A percentile compares a stretch with the other conserved stretches of the same genome.
These are phyloP conservation scores for Saccostrea glomerata DNA, from an alignment of 1,140 invertebrate genomes.

Conservation along the genomic window DNA sequence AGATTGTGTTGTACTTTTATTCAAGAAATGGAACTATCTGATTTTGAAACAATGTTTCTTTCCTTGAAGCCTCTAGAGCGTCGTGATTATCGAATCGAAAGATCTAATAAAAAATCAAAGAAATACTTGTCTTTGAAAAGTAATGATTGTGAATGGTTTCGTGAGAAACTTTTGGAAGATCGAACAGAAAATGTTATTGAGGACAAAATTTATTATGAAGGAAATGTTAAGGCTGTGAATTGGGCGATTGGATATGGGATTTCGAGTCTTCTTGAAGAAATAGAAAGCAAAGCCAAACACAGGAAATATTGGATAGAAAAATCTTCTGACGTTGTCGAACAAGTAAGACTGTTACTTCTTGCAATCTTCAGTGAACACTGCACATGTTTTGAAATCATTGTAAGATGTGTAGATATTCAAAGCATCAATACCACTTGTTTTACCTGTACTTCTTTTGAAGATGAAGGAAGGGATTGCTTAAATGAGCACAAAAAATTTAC, in stretches of 20 bases:
- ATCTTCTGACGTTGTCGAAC: background rate
- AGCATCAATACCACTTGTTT: background rate
- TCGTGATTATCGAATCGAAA: background rate
- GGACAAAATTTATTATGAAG: background rate
- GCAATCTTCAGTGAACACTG: background rate
- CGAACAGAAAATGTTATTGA: background rate
- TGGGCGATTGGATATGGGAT: background rate
- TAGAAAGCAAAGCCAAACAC: background rate
- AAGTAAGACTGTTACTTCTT: background rate
- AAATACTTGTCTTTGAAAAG: background rate
- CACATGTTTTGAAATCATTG: background rate
- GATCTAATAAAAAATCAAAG: background rate
- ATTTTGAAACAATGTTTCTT: background rate
- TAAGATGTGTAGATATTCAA: background rate
- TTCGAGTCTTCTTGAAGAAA: background rate
- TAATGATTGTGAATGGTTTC: background rate
- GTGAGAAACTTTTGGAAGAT: conserved; percentile 12
- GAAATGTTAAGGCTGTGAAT: background rate
- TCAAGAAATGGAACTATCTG: background rate
- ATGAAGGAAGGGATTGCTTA: background rate
- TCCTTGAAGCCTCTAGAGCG: background rate
- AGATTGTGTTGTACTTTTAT: background rate
- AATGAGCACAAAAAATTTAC: background rate
- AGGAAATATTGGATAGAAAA: background rate
- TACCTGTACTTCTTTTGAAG: background rate